phyloP scores from a whole-genome alignment of 2,113 vertebrate species.

The Pelmatolapia mariae region DNA sequence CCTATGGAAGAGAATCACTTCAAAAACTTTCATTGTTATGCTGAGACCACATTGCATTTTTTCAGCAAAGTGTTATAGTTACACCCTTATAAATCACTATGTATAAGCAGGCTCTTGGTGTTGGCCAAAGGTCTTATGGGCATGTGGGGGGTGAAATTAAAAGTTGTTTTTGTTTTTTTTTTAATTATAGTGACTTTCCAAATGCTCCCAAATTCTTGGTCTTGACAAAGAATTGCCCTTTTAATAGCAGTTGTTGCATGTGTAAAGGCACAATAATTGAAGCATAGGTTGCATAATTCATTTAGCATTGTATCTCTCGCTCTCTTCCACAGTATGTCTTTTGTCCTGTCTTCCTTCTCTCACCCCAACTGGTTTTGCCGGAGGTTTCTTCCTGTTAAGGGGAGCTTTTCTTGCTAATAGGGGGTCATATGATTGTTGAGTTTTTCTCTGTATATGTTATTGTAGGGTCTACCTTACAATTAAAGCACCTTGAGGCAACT shows the following conservation, averaged over 20 bases:
- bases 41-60: not conserved
- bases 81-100: not conserved
- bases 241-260: not conserved
- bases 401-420: fast-evolving
- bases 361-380: not conserved
- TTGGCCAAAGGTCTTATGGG: not conserved
- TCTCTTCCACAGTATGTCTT: not conserved
- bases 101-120: not conserved
- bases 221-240: not conserved
- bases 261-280: not conserved
- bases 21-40: not conserved
- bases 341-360: not conserved
- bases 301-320: not conserved
- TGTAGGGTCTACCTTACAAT: not conserved
- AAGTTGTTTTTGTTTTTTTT: fast-evolving
- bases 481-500: not conserved
- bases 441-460: not conserved
- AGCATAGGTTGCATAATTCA: not conserved
- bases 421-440: not conserved
- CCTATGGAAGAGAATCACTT: not conserved
- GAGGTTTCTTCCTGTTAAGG: not conserved
- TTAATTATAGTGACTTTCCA: not conserved
- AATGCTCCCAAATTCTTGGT: not conserved
- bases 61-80: not conserved
- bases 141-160: not conserved